Base-by-base conservation (phyloP, 2,797 vertebrate species). In the Argya squamiceps region DNA sequence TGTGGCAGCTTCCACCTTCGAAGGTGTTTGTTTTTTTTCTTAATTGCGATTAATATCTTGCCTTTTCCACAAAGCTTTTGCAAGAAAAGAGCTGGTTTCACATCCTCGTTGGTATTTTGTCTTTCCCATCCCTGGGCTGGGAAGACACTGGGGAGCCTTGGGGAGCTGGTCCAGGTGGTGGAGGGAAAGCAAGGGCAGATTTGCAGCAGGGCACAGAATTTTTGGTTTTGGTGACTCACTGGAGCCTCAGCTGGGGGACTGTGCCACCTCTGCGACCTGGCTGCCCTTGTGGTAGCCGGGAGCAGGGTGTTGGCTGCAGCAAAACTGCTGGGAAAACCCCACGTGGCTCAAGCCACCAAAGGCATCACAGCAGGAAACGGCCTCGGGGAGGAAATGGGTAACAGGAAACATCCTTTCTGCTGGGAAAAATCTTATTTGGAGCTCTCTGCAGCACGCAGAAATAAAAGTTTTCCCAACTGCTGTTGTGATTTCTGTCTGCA, bases 341-440 rank as follows among this genome's bases (percentile, higher is more conserved):
- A 3, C 0, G 0, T 0, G 3, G 47, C 64, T 65, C 15, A 1
- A 41, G 56, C 65, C 30, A 41, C 29, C 11, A 6, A 37, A 55
- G 41, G 41, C 63, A n/a, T 21, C 26, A 12, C 1, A 4, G 56
- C 41, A 36, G 4, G 0, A 16, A 75, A 49, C 64, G 52, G 26
- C 16, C 43, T 53, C 0, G 0, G 9, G 37, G 11, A 56, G 49
- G 56, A 59, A 94, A 63, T 1, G 3, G 37, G 41, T 70, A 3
- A 1, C 56, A 47, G 3, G 3, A 32, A 82, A 18, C 20, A 2
- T n/a, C 13, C 11, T 49, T 94, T 88, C 50, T 86, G 30, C 53
- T 56, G 46, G 17, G 21, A 68, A 68, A 68, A 47, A 64, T n/a
- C 32, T 70, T 18, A 23, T 17, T 10, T 39, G 49, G 36, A 32